A percentile compares a stretch with the other conserved stretches of the same genome.
These are phyloP conservation scores for Griposia aprilina DNA, from an alignment of 2,888 invertebrate species.

Conservation along the genomic window DNA sequence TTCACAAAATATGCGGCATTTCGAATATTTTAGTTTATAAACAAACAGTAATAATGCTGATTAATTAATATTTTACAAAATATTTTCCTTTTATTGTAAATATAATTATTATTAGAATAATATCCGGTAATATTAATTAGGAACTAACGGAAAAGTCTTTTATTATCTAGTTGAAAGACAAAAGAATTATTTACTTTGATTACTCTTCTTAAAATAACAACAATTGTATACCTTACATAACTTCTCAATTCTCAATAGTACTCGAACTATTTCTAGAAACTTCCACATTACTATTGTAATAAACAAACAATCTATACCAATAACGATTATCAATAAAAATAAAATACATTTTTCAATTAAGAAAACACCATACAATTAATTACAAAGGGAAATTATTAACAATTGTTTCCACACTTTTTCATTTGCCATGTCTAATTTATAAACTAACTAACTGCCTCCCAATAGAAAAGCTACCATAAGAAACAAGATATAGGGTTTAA, in stretches of 20 bases:
- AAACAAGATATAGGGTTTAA: not conserved
- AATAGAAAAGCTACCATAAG: slow-evolving; percentile 26
- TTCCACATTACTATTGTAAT: slow-evolving; percentile 10
- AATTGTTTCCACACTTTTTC: slow-evolving; percentile 64
- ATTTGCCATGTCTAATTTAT: slow-evolving; percentile 63
- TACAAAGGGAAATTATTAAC: slow-evolving; percentile 65
- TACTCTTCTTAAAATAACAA: not conserved
- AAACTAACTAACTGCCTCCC: slow-evolving; percentile 35
- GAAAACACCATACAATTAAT: slow-evolving; percentile 56
- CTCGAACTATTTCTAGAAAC: slow-evolving; percentile 16
- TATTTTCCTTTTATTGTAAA: slow-evolving; percentile 7
- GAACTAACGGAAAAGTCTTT: not conserved
- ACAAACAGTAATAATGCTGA: slow-evolving; percentile 1
- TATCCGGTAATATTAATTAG: not conserved
- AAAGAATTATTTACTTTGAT: not conserved
- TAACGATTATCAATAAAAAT: slow-evolving; percentile 26
- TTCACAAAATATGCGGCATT: not conserved
- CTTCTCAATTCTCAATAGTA: not conserved
- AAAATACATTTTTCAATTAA: slow-evolving; percentile 47
- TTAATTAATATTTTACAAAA: slow-evolving; percentile 2
- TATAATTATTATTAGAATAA: not conserved
- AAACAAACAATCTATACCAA: slow-evolving; percentile 20
- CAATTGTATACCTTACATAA: not conserved
- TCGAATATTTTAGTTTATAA: not conserved
- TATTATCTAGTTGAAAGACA: not conserved